These are phyloP conservation scores for Cololabis saira DNA, from an alignment of 2,113 vertebrate genomes.

Conservation along the genomic window DNA sequence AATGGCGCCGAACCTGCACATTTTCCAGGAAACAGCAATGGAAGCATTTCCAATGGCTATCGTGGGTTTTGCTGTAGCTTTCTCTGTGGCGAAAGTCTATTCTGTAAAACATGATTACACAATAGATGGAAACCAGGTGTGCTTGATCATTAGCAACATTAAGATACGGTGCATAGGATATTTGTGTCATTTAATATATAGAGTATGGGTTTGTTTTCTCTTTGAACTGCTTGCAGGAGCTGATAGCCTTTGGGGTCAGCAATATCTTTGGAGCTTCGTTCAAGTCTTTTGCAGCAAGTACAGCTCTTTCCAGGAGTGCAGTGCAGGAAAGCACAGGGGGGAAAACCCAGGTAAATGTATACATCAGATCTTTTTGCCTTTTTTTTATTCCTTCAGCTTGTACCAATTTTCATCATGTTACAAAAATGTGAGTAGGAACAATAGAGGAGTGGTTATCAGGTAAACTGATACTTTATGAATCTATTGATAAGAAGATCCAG, in stretches of 20 bases:
- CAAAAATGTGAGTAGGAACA: no score
- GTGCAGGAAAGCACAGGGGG: conserved; percentile 97
- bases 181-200: neutral
- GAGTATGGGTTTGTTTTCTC: neutral
- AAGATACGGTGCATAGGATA: neutral
- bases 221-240: conserved; percentile 81
- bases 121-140: conserved; percentile 92
- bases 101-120: conserved; percentile 93
- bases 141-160: neutral
- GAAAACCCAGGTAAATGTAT: conserved; percentile 90
- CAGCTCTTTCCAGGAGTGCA: conserved; percentile 91
- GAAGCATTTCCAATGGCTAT: conserved; percentile 90
- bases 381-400: neutral
- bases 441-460: no score
- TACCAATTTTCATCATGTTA: no score
- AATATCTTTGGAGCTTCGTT: conserved; percentile 93
- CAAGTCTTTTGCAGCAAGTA: conserved; percentile 90
- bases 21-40: conserved; percentile 81
- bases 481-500: no score
- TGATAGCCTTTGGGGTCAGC: conserved; percentile 92
- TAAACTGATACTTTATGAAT: no score
- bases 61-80: conserved; percentile 92
- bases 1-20: conserved; percentile 74
- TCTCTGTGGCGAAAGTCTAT: conserved; percentile 94
- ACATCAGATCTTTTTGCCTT: neutral